These are phyloP conservation scores for Tipula lateralis DNA, from an alignment of 2,888 invertebrate genomes.

Conservation along the genomic window DNA sequence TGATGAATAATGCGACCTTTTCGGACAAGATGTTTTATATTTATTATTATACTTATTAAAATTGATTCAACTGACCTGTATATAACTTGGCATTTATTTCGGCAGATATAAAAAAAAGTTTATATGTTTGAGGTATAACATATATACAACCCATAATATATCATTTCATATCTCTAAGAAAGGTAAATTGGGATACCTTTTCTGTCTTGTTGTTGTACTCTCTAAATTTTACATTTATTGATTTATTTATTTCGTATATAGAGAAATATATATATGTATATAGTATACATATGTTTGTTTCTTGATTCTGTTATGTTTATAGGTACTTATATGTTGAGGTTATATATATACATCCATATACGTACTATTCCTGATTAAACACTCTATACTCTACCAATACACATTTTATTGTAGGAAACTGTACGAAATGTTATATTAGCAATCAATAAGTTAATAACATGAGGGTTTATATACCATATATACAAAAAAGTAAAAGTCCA, in stretches of 20 bases:
- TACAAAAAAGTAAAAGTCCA: background rate
- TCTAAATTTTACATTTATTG: constrained; percentile 11
- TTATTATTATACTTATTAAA: background rate
- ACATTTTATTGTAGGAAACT: background rate
- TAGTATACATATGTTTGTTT: background rate
- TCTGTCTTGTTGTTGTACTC: background rate
- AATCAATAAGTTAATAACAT: constrained; percentile 3
- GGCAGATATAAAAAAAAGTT: background rate
- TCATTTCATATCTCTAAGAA: background rate
- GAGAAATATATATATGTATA: background rate
- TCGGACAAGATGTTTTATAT: background rate
- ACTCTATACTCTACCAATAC: background rate
- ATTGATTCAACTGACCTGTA: background rate
- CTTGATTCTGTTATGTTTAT: background rate
- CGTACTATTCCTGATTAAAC: background rate
- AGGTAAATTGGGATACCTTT: constrained; percentile 1
- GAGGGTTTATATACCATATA: background rate
- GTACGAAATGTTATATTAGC: background rate
- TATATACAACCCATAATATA: background rate
- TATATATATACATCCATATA: too few species aligned
- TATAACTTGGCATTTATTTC: background rate
- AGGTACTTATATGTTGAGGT: background rate
- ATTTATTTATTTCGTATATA: background rate
- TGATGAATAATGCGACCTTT: background rate
- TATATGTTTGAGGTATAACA: background rate